Evolutionary conservation across 2,113 vertebrate species (phyloP), one percentile per base, ranked within the genome.

Genomic region (Pituophis catenifer): DNA sequence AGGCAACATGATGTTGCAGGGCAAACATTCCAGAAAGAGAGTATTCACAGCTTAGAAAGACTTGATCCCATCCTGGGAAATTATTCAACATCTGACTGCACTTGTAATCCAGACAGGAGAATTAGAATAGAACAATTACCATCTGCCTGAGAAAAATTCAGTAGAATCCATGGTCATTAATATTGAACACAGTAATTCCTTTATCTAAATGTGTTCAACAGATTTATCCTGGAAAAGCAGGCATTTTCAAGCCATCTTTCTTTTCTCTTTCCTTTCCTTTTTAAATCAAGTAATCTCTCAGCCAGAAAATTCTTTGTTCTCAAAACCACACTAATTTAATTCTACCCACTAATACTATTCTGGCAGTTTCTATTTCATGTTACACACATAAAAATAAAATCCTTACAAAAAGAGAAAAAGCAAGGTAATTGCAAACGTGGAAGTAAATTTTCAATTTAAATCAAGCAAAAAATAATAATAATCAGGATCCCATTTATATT

Each of bases 361-460:
- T 8, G 44, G 10, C 19, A 88, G 29, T 50, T 62, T 70, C 50
- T 88, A n/a, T 54, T 70, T 55, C 53, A 29, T 24, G 57, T 65
- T 38, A 88, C 21, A 91, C n/a, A 81, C n/a, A 81, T 55, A 15
- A 53, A 91, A 91, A 91, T 24, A 81, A 90, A 90, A 91, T 81
- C 70, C n/a, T 81, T 38, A 19, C n/a, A 81, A 81, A 81, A 81
- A 7, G 58, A 81, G n/a, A 19, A 81, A 81, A 81, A 75, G 13
- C n/a, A 75, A 33, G 70, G n/a, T 75, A 75, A 33, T 70, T 70
- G 29, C 15, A 70, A n/a, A 70, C 6, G 29, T n/a, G 29, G 4
- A 70, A 70, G 65, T 70, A 70, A n/a, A 70, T 19, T 75, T 75
- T 33, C 70, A 33, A 17, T n/a, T 65, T 65, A n/a, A 65, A 5